phyloP scores from a whole-genome alignment of 2,888 invertebrate genomes.

The Pristionchus mayeri region DNA sequence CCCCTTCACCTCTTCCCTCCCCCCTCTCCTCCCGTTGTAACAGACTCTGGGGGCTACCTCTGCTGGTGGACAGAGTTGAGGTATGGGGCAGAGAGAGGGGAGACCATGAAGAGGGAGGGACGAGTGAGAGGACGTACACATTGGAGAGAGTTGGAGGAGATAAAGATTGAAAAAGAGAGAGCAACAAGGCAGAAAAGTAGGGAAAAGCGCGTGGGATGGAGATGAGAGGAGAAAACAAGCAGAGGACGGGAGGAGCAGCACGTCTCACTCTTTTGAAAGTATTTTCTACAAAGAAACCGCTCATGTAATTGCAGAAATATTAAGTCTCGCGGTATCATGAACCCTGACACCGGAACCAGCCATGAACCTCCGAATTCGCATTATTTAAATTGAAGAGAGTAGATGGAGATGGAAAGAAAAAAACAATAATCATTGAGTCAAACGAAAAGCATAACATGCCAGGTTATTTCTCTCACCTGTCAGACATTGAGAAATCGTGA shows the following conservation, averaged over 20 bases:
- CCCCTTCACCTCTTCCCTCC: background rate
- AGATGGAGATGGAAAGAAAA: too few species aligned
- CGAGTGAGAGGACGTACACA: background rate
- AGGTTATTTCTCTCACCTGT: too few species aligned
- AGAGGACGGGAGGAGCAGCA: background rate
- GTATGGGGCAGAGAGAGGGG: constrained; percentile 5
- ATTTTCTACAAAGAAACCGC: too few species aligned
- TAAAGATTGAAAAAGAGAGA: background rate
- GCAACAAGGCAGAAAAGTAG: constrained; percentile 1
- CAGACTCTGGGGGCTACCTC: constrained; percentile 23
- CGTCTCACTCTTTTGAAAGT: too few species aligned
- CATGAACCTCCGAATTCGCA: too few species aligned
- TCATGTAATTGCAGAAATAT: too few species aligned
- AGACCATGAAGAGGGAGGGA: background rate
- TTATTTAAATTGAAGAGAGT: too few species aligned
- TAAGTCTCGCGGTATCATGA: too few species aligned
- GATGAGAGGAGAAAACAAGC: background rate
- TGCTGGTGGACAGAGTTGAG: background rate
- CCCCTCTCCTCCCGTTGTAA: constrained; percentile 5
- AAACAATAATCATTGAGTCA: too few species aligned
- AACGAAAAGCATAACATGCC: too few species aligned
- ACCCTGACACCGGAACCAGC: too few species aligned
- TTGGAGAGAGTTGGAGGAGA: background rate
- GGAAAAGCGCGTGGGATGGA: constrained; percentile 22
- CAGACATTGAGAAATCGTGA: too few species aligned